Conservation (phyloP, 2,888 invertebrate genomes). For the Dolichomitus sp. region DNA sequence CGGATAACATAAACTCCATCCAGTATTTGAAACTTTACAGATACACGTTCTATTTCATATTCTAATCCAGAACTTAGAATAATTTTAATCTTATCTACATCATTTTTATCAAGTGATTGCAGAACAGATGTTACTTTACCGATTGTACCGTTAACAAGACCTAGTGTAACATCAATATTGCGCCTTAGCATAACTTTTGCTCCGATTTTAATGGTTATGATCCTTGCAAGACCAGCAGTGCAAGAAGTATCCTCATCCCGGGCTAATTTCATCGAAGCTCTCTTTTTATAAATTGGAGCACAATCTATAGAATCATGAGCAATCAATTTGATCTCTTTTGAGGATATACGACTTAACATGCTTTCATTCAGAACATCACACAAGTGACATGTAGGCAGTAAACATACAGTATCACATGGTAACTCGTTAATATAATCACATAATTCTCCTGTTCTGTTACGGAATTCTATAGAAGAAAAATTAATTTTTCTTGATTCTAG, state of each 20-base stretch:
- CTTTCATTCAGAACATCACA: slow-evolving; percentile 76
- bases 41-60: slow-evolving; percentile 58
- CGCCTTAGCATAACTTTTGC: slow-evolving; percentile 70
- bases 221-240: slow-evolving; percentile 70
- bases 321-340: slow-evolving; percentile 70
- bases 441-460: slow-evolving; percentile 67
- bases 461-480: slow-evolving; percentile 18
- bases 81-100: slow-evolving; percentile 58
- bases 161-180: slow-evolving; percentile 71
- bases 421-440: slow-evolving; percentile 70
- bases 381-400: slow-evolving; percentile 76
- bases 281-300: slow-evolving; percentile 55
- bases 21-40: slow-evolving; percentile 67
- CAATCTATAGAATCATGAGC: slow-evolving; percentile 71
- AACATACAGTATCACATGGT: slow-evolving; percentile 74
- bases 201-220: slow-evolving; percentile 69
- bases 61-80: slow-evolving; percentile 47
- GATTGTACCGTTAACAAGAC: slow-evolving; percentile 73
- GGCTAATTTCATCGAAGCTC: slow-evolving; percentile 50
- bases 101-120: slow-evolving; percentile 42
- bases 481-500: slow-evolving; percentile 53
- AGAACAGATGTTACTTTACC: slow-evolving; percentile 60
- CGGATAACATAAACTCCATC: slow-evolving; percentile 63
- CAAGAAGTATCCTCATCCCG: slow-evolving; percentile 61
- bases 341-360: slow-evolving; percentile 73